phyloP scores from a whole-genome alignment of 2,888 invertebrate species.

The Bedellia somnulentella region DNA sequence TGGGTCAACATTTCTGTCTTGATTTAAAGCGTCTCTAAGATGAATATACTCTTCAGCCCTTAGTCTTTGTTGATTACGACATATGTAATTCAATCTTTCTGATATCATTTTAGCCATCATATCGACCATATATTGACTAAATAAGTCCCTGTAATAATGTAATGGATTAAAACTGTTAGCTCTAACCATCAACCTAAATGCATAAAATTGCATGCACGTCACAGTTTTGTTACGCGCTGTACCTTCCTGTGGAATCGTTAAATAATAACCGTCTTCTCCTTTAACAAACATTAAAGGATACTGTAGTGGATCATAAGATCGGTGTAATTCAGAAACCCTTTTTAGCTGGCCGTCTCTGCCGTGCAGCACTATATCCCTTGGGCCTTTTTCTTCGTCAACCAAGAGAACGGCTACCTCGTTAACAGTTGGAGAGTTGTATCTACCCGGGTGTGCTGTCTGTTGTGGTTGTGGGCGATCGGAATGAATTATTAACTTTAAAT shows the following conservation, averaged over 20 bases:
- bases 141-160: too few relatives aligned
- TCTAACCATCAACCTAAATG: conserved; percentile 13
- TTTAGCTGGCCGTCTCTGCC: background rate
- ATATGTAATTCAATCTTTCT: conserved; percentile 14
- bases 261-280: conserved; percentile 14
- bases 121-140: too few relatives aligned
- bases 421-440: conserved; percentile 13
- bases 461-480: conserved; percentile 9
- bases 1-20: conserved; percentile 8
- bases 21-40: conserved; percentile 11
- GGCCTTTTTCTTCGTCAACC: conserved; percentile 4
- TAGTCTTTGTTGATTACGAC: conserved; percentile 12
- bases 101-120: conserved; percentile 13
- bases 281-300: too few relatives aligned
- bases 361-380: conserved; percentile 3
- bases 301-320: conserved; percentile 9
- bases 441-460: conserved; percentile 3
- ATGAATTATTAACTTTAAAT: conserved; percentile 12
- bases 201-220: conserved; percentile 15
- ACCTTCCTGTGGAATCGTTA: too few relatives aligned
- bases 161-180: conserved; percentile 8
- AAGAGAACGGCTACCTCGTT: conserved; percentile 13
- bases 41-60: conserved; percentile 13
- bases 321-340: conserved; percentile 1
- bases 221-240: conserved; percentile 13